These are phyloP conservation scores for Apaloderma vittatum DNA, from an alignment of 2,113 vertebrate species.

Conservation along the genomic window DNA sequence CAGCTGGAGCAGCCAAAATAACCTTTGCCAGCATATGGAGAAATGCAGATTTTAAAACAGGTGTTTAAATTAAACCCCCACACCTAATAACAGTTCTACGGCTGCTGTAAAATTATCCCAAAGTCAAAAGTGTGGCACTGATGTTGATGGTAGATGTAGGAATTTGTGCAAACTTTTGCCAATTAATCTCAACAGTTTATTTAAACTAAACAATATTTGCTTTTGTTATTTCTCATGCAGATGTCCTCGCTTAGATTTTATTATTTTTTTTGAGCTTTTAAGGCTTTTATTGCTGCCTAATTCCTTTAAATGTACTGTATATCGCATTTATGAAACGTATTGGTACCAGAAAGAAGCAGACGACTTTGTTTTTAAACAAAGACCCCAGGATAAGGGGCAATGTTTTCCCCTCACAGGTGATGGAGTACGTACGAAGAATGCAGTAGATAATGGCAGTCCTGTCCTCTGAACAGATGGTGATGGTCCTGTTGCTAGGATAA, in stretches of 20 bases:
- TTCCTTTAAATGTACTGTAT: constrained; percentile 68
- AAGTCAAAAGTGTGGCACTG: not conserved
- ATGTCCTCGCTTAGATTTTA: constrained; percentile 19
- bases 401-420: constrained; percentile 88
- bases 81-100: not conserved
- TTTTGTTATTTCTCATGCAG: constrained; percentile 50
- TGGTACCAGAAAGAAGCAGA: constrained; percentile 66
- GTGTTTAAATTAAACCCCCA: not conserved
- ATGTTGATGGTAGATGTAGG: not conserved
- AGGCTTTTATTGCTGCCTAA: constrained; percentile 30
- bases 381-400: constrained; percentile 75
- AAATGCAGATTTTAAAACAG: not conserved
- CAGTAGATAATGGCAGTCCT: constrained; percentile 84
- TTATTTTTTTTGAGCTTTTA: constrained; percentile 11
- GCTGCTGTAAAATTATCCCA: not conserved
- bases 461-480: constrained; percentile 92
- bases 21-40: not conserved
- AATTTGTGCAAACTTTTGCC: not conserved
- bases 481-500: constrained; percentile 94
- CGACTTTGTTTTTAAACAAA: constrained; percentile 81
- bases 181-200: constrained; percentile 27
- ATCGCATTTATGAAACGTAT: constrained; percentile 75
- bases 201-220: constrained; percentile 65
- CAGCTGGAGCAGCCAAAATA: not conserved
- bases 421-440: constrained; percentile 86